phyloP scores from a whole-genome alignment of 2,797 vertebrate genomes.

The Channallabes apus region DNA sequence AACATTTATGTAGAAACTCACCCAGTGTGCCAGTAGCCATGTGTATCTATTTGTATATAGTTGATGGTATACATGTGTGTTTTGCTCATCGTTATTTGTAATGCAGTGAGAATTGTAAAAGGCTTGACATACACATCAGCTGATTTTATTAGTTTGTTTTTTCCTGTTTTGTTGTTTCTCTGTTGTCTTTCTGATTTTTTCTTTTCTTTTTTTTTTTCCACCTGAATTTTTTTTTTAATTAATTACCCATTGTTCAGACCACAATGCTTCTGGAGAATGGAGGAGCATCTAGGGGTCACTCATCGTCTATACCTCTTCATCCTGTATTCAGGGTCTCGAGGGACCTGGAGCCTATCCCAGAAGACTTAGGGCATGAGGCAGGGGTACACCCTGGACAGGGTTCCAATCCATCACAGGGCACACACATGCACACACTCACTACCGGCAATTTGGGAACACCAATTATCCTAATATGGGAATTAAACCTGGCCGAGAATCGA shows the following conservation, averaged over 20 bases:
- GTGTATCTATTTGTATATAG: background rate
- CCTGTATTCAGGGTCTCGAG: too few species aligned
- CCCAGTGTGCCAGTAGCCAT: background rate
- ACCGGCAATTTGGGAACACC: too few species aligned
- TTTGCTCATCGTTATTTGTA: background rate
- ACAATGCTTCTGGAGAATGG: background rate
- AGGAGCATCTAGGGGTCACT: background rate
- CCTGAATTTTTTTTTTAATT: too few species aligned
- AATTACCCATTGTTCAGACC: background rate
- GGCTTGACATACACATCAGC: background rate
- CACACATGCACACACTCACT: too few species aligned
- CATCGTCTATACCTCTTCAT: too few species aligned
- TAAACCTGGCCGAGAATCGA: too few species aligned
- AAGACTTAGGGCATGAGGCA: too few species aligned
- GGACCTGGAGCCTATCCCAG: too few species aligned
- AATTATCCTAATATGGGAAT: too few species aligned
- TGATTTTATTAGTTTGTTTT: background rate
- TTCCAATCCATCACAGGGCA: too few species aligned
- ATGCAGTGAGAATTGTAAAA: background rate
- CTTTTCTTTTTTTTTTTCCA: background rate
- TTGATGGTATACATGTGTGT: background rate
- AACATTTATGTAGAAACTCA: slow-evolving; percentile 11
- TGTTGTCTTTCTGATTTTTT: background rate
- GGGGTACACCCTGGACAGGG: too few species aligned
- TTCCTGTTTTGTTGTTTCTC: background rate